Evolutionary conservation across 1,140 invertebrate genomes (phyloP).

Genomic region (Drosophila repleta): DNA sequence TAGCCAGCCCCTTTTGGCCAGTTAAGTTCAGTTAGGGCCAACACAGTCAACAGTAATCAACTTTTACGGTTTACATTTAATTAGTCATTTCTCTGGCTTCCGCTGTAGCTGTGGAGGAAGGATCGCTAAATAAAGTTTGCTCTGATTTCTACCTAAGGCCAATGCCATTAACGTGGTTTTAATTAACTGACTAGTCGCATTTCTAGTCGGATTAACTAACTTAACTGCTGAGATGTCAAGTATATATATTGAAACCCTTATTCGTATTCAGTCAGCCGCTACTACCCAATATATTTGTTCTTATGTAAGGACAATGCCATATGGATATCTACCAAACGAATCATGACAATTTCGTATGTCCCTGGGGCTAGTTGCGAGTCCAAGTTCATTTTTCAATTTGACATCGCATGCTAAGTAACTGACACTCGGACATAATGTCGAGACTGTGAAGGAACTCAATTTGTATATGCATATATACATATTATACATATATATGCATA

Average conservation of each 20-base stretch:
- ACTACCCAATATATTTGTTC: background rate
- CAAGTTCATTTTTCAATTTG: conserved; percentile 49
- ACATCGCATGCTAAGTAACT: conserved; percentile 46
- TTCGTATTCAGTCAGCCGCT: background rate
- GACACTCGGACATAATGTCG: conserved; percentile 44
- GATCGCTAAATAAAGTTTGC: conserved; percentile 6
- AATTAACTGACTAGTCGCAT: background rate
- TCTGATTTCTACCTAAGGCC: conserved; percentile 47
- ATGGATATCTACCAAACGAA: conserved; percentile 19
- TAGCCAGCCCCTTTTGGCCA: conserved; percentile 22
- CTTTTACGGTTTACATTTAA: conserved; percentile 79
- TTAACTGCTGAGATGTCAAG: background rate
- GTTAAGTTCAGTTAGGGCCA: conserved; percentile 38
- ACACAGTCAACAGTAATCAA: conserved; percentile 70
- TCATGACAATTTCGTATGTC: conserved; percentile 10
- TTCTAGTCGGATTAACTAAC: background rate
- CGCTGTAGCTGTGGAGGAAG: conserved; percentile 27
- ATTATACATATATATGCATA: background rate
- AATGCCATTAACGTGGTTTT: background rate
- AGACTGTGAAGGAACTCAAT: conserved; percentile 42
- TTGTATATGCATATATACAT: conserved; percentile 20
- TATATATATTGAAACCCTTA: too few relatives aligned
- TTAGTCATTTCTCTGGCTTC: conserved; percentile 79
- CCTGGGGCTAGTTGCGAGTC: background rate
- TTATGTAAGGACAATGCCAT: conserved; percentile 12